Evolutionary conservation across 35 echinoderm and acorn worm species (phyloP).

Genomic region (Ophioderma brevispina): DNA sequence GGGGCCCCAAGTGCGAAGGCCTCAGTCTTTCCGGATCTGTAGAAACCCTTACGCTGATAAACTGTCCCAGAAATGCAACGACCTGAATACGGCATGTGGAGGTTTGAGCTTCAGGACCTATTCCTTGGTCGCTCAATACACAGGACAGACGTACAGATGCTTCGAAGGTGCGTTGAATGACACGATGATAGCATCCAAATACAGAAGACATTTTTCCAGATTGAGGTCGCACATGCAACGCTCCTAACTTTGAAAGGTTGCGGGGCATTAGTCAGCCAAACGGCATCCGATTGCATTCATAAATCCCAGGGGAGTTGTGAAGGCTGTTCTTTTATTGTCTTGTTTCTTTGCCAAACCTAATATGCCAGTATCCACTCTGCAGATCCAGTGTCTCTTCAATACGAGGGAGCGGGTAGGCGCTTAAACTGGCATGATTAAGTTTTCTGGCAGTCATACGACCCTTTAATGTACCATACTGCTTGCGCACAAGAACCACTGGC

Average conservation of each 20-base stretch:
- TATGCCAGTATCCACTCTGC: slow-evolving; percentile 30
- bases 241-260: slow-evolving; percentile 28
- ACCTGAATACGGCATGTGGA: slow-evolving; percentile 1
- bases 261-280: slow-evolving; percentile 47
- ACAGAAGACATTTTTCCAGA: slow-evolving; percentile 9
- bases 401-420: slow-evolving; percentile 39
- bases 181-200: slow-evolving; percentile 16
- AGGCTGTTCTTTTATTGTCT: slow-evolving; percentile 49
- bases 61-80: slow-evolving; percentile 34
- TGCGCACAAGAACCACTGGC: slow-evolving; percentile 24
- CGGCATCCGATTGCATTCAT: slow-evolving; percentile 44
- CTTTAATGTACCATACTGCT: slow-evolving; percentile 21
- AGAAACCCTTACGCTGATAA: slow-evolving; percentile 18
- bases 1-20: slow-evolving; percentile 23
- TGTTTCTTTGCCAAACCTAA: slow-evolving; percentile 20
- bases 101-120: slow-evolving; percentile 38
- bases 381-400: slow-evolving; percentile 51
- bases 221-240: slow-evolving; percentile 37
- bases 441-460: slow-evolving; percentile 23
- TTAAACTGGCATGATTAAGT: slow-evolving; percentile 12
- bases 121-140: too few relatives aligned
- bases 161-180: slow-evolving; percentile 43
- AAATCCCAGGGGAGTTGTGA: slow-evolving; percentile 39
- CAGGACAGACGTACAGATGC: slow-evolving; percentile 15
- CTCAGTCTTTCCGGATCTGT: slow-evolving; percentile 37